Base-by-base conservation (phyloP, 2,888 invertebrate species). In the Crematogaster levior region DNA sequence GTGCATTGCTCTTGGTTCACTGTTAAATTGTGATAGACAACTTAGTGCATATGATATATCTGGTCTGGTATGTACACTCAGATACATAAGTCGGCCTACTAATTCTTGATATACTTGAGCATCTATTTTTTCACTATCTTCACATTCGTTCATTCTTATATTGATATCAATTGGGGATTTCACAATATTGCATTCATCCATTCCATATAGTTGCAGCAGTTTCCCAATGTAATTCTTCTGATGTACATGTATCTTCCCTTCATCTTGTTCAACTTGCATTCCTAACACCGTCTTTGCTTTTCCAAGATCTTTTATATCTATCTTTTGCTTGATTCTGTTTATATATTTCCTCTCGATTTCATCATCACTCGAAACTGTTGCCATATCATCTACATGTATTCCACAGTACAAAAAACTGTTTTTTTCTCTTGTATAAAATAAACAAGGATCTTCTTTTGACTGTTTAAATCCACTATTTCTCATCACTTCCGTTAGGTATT, bases 21-120 rank as follows among this genome's bases (percentile, higher is more conserved):
- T 72, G 4, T 70, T 83, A 2, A 80, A 83, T 12, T 72, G 80
- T 1, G 73, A 81, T 4, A 83, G 7, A 15, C 43, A 83, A 15
- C 58, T 82, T 9, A 83, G 0, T 0, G 66, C 58, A 43, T 68
- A 79, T 10, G 79, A 56, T 9, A 79, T 0, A 30, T 79, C 58
- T 0, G 66, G 79, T 46, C 79, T 63, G 2, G 63, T 65, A 6
- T 18, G 15, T 10, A 75, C 53, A 5, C 75, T 75, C 30, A 79
- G 15, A 18, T 58, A 66, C 34, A 79, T 56, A 0, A 79, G 18
- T 40, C 43, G 24, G 15, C 58, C 66, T 3, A 66, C 4, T 6
- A 79, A 18, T 24, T 68, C 68, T 46, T 68, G 58, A 68, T 79
- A 79, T 1, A 12, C 1, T 40, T 10, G 30, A 9, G 15, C 24